Evolutionary conservation across 1,140 invertebrate species (phyloP).

Genomic region (Drosophila repletoides): DNA sequence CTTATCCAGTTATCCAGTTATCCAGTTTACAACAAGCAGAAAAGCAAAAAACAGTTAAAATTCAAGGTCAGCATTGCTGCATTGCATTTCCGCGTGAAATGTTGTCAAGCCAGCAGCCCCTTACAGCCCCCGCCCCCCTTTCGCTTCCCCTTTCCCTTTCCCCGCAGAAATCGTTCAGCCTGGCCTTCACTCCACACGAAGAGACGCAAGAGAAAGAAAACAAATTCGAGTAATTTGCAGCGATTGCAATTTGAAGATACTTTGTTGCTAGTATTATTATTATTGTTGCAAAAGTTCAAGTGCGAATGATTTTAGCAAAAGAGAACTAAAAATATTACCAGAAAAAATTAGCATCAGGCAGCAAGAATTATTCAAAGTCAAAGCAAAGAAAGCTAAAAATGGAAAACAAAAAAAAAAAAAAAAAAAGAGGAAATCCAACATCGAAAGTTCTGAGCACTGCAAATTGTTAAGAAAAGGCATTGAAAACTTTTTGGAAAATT

Average conservation of each 20-base stretch:
- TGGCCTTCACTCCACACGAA: constrained; percentile 51
- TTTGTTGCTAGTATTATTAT: not conserved
- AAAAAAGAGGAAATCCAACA: constrained; percentile 4
- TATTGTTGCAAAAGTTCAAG: constrained; percentile 47
- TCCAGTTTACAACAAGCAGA: too few species aligned
- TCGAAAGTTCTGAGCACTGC: constrained; percentile 60
- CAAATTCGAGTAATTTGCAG: constrained; percentile 15
- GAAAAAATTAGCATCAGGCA: too few species aligned
- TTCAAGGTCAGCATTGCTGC: constrained; percentile 60
- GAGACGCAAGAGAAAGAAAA: not conserved
- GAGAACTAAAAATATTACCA: constrained; percentile 35
- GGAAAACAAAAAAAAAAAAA: constrained; percentile 20
- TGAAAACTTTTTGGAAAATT: constrained; percentile 58
- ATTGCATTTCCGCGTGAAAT: constrained; percentile 72
- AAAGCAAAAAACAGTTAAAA: too few species aligned
- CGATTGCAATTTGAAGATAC: constrained; percentile 5
- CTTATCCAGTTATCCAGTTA: constrained; percentile 35
- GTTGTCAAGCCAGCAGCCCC: constrained; percentile 50
- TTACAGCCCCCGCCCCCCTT: not conserved
- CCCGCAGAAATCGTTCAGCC: not conserved
- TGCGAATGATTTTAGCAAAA: constrained; percentile 70
- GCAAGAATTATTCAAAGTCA: constrained; percentile 32
- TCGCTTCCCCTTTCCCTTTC: not conserved
- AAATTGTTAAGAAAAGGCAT: constrained; percentile 53
- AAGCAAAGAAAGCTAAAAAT: constrained; percentile 17